A percentile compares a stretch with the other conserved stretches of the same genome.
Evolutionary conservation across 1,140 invertebrate species (phyloP).

Genomic region (Caenorhabditis remanei): DNA sequence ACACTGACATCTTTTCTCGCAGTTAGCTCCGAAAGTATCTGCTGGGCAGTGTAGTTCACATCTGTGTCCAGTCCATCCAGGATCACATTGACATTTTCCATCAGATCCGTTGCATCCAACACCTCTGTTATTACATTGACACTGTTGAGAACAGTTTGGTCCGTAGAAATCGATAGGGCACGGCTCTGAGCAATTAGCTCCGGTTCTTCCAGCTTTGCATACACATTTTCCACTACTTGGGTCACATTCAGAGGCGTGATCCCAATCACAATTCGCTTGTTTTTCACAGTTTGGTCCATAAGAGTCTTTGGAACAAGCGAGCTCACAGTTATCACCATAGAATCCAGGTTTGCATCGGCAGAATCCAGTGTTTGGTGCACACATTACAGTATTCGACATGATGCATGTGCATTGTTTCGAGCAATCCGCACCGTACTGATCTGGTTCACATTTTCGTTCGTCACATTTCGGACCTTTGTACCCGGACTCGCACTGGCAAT

Average conservation of each 20-base stretch:
- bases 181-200: constrained; percentile 82
- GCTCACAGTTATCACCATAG: constrained; percentile 66
- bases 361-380: constrained; percentile 86
- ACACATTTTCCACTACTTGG: constrained; percentile 87
- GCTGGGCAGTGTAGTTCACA: constrained; percentile 76
- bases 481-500: constrained; percentile 74
- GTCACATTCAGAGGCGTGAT: constrained; percentile 82
- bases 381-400: constrained; percentile 79
- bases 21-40: constrained; percentile 78
- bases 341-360: constrained; percentile 87
- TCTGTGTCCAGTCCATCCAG: constrained; percentile 79
- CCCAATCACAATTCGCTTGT: constrained; percentile 69
- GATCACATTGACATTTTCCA: constrained; percentile 79
- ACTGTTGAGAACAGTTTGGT: constrained; percentile 78
- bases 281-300: constrained; percentile 67
- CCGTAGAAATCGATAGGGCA: constrained; percentile 79
- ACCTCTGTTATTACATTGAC: constrained; percentile 79
- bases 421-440: constrained; percentile 82
- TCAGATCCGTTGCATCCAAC: constrained; percentile 78
- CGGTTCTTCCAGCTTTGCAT: constrained; percentile 83
- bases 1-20: constrained; percentile 86
- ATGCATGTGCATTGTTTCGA: constrained; percentile 71
- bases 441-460: constrained; percentile 76
- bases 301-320: constrained; percentile 42
- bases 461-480: constrained; percentile 72